Conservation (phyloP, 2,797 vertebrate species). For the Enteromius viviparus region DNA sequence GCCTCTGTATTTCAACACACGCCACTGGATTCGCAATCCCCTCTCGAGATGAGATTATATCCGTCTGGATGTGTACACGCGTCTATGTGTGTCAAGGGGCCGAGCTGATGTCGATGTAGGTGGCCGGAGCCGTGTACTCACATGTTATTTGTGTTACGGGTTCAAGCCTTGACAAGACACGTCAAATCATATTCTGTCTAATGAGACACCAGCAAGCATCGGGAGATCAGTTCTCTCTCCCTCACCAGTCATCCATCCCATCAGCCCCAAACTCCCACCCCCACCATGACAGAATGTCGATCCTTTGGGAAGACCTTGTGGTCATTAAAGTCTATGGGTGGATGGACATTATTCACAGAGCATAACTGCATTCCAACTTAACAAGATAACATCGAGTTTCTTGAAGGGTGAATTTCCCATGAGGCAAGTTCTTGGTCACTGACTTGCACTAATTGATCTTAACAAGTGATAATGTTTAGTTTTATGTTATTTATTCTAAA, state of each 20-base stretch:
- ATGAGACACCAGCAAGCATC: slow-evolving; percentile 61
- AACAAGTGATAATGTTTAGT: slow-evolving; percentile 46
- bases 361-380: slow-evolving; percentile 53
- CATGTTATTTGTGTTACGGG: slow-evolving; percentile 61
- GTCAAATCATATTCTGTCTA: slow-evolving; percentile 70
- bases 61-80: not conserved
- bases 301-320: slow-evolving; percentile 65
- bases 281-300: slow-evolving; percentile 61
- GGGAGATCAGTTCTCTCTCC: slow-evolving; percentile 65
- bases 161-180: slow-evolving; percentile 65
- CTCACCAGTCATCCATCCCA: slow-evolving; percentile 66
- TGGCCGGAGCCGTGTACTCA: slow-evolving; percentile 46
- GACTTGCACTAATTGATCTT: slow-evolving; percentile 51
- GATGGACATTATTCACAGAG: slow-evolving; percentile 57
- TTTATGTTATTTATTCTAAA: slow-evolving; percentile 46
- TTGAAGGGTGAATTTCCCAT: slow-evolving; percentile 28
- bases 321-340: slow-evolving; percentile 66
- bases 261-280: slow-evolving; percentile 60
- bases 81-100: slow-evolving; percentile 20
- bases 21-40: slow-evolving; percentile 23
- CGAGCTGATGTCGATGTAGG: slow-evolving; percentile 24
- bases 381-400: slow-evolving; percentile 28
- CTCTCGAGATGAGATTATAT: slow-evolving; percentile 39
- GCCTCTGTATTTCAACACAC: slow-evolving; percentile 27
- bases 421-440: slow-evolving; percentile 27